These are phyloP conservation scores for Rotaria magnacalcarata DNA, from an alignment of 2,888 invertebrate species.

Conservation along the genomic window DNA sequence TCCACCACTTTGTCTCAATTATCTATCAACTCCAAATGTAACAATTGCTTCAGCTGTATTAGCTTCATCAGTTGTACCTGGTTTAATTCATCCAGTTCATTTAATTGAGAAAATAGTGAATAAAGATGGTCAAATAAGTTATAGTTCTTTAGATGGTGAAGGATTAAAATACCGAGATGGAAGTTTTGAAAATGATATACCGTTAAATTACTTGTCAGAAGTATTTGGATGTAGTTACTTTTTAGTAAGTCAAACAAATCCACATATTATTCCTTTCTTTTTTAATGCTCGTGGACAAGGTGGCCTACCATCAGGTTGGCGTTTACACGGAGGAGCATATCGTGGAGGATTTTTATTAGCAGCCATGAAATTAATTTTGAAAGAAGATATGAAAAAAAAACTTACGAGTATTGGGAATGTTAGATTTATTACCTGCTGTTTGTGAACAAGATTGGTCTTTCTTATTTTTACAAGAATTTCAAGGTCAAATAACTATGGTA, in stretches of 20 bases:
- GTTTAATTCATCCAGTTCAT: conserved; percentile 13
- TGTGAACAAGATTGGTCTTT: not conserved
- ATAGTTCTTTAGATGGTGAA: not conserved
- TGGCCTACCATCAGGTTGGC: not conserved
- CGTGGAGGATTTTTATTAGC: conserved; percentile 12
- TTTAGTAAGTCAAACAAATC: conserved; percentile 22
- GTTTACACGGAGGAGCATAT: conserved; percentile 2
- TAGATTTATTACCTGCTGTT: not conserved
- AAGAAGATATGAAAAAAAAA: conserved; percentile 18
- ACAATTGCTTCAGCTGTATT: not conserved
- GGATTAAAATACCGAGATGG: not conserved
- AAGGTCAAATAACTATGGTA: conserved; percentile 20
- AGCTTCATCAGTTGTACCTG: conserved; percentile 16
- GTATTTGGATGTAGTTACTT: conserved; percentile 14
- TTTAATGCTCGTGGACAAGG: conserved; percentile 16
- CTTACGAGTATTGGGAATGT: not conserved
- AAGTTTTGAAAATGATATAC: conserved; percentile 18
- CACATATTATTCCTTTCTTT: conserved; percentile 5
- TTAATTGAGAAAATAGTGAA: not conserved
- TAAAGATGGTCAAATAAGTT: not conserved
- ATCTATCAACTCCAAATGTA: not conserved
- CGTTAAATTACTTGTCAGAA: not conserved
- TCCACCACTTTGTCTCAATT: not conserved
- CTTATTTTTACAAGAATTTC: conserved; percentile 18
- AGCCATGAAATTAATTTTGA: not conserved